Conservation (phyloP, 2,888 invertebrate species). For the Pseudococcus longispinus region DNA sequence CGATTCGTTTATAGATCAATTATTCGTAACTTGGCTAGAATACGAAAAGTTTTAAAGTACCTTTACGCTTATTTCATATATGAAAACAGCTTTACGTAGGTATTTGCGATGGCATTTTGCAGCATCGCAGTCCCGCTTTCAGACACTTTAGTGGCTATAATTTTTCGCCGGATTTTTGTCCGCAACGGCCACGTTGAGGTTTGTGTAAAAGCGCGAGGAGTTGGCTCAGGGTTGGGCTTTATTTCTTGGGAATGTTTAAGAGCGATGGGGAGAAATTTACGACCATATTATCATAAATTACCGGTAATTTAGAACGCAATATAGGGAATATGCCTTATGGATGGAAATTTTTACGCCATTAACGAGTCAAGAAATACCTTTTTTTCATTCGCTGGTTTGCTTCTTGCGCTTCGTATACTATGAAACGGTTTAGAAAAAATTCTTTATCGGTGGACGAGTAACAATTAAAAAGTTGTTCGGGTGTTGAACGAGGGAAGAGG, state of each 20-base stretch:
- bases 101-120: conserved; percentile 5
- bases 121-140: background rate
- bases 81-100: background rate
- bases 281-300: conserved; percentile 13
- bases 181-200: background rate
- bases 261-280: background rate
- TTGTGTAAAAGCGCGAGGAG: background rate
- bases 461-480: no score
- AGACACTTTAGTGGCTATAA: background rate
- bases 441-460: no score
- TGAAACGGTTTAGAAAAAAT: background rate
- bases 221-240: background rate
- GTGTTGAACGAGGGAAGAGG: no score
- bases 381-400: background rate
- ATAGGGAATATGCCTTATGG: background rate
- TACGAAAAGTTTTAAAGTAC: background rate
- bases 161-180: background rate
- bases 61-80: background rate
- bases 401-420: background rate
- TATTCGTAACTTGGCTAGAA: background rate
- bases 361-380: background rate
- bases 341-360: background rate
- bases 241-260: background rate
- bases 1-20: conserved; percentile 26
- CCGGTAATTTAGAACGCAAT: background rate